phyloP scores from a whole-genome alignment of 2,888 invertebrate genomes.

The Campoletis raptor region DNA sequence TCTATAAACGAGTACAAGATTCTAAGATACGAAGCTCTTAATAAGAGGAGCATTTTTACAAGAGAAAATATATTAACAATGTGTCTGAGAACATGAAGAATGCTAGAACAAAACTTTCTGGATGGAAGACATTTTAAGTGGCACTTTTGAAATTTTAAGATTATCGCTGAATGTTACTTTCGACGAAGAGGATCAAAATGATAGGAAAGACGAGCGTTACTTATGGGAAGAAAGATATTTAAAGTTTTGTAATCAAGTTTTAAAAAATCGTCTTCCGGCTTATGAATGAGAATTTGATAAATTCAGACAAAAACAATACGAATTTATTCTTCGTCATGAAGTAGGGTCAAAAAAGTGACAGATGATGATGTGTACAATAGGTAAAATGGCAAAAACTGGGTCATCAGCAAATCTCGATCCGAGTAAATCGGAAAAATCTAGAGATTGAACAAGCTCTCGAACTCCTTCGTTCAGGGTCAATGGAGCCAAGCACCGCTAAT shows the following conservation, averaged over 20 bases:
- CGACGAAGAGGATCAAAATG: not conserved
- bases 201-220: not conserved
- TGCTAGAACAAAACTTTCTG: not conserved
- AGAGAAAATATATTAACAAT: not conserved
- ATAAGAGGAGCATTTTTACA: not conserved
- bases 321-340: not conserved
- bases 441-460: not conserved
- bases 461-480: not conserved
- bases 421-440: not conserved
- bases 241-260: not conserved
- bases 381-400: not conserved
- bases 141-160: not conserved
- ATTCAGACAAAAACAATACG: not conserved
- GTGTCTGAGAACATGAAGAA: not conserved
- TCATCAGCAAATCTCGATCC: not conserved
- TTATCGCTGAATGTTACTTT: not conserved
- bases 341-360: not conserved
- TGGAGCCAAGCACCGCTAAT: not conserved
- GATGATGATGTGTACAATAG: not conserved
- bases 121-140: not conserved
- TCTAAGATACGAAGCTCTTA: conserved; percentile 1
- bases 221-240: not conserved
- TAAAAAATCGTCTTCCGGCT: not conserved
- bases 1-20: conserved; percentile 4
- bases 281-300: not conserved